Conservation (phyloP, 2,797 vertebrate genomes). For the Crax fasciolata region DNA sequence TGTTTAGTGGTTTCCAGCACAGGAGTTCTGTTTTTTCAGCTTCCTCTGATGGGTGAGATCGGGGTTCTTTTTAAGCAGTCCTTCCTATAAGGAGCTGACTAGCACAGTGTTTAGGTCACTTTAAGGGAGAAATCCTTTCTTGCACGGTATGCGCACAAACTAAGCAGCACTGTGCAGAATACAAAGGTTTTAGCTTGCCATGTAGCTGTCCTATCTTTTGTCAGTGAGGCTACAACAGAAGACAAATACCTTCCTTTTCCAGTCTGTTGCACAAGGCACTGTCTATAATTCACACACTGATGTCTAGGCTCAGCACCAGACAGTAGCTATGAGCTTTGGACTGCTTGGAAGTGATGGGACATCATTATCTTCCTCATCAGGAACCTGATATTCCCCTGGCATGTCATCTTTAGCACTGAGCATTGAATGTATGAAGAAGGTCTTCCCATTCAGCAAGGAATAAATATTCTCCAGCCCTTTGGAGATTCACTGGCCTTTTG, state of each 20-base stretch:
- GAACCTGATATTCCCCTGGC: background rate
- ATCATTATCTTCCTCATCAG: background rate
- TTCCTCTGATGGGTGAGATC: slow-evolving; percentile 13
- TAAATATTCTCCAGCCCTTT: background rate
- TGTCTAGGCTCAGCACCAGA: background rate
- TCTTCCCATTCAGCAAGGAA: background rate
- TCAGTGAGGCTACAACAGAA: background rate
- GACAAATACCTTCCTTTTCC: background rate
- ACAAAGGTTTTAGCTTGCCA: background rate
- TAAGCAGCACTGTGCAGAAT: background rate
- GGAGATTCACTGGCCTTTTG: background rate
- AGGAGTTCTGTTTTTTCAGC: slow-evolving; percentile 7
- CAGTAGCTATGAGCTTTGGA: background rate
- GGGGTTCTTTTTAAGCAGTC: slow-evolving; percentile 1
- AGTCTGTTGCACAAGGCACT: background rate
- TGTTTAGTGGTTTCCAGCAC: slow-evolving; percentile 45
- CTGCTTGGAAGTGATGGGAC: background rate
- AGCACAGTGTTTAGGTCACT: background rate
- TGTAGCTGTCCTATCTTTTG: background rate
- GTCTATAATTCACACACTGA: background rate
- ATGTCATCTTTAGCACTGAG: background rate
- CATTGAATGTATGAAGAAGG: background rate
- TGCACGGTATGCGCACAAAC: background rate
- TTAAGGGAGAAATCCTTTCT: background rate
- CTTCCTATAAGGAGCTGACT: background rate